Evolutionary conservation across 2,888 invertebrate species (phyloP).

Genomic region (Elegia similella): DNA sequence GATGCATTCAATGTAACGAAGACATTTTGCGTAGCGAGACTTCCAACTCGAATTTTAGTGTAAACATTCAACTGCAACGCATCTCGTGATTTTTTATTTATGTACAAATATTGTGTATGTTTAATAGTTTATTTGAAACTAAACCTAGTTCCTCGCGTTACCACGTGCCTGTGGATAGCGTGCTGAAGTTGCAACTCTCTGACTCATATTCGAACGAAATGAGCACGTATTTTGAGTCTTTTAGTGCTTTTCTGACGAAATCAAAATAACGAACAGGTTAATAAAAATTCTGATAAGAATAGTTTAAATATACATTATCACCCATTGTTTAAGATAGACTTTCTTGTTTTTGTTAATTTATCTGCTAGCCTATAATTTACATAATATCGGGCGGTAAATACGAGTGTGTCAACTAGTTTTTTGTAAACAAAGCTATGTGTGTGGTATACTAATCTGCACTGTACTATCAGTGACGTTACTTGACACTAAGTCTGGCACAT

Average conservation of each 20-base stretch:
- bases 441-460: background rate
- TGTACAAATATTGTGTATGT: background rate
- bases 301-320: conserved; percentile 13
- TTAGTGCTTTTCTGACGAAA: conserved; percentile 56
- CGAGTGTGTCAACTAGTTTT: background rate
- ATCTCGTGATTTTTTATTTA: conserved; percentile 5
- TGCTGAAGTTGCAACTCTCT: no score
- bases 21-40: no score
- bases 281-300: conserved; percentile 15
- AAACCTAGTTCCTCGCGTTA: no score
- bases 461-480: background rate
- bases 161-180: no score
- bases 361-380: conserved; percentile 2
- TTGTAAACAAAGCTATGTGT: conserved; percentile 4
- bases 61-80: background rate
- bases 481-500: background rate
- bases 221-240: conserved; percentile 41
- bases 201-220: no score
- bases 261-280: conserved; percentile 17
- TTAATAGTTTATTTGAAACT: background rate
- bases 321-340: conserved; percentile 10
- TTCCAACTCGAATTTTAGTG: background rate
- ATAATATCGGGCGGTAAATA: conserved; percentile 2
- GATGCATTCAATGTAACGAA: no score
- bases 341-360: conserved; percentile 7